Percentiles rank a stretch among this genome's conserved stretches.
Evolutionary conservation across 2,888 invertebrate genomes (phyloP).

Genomic region (Mesodorylaimus sp.): DNA sequence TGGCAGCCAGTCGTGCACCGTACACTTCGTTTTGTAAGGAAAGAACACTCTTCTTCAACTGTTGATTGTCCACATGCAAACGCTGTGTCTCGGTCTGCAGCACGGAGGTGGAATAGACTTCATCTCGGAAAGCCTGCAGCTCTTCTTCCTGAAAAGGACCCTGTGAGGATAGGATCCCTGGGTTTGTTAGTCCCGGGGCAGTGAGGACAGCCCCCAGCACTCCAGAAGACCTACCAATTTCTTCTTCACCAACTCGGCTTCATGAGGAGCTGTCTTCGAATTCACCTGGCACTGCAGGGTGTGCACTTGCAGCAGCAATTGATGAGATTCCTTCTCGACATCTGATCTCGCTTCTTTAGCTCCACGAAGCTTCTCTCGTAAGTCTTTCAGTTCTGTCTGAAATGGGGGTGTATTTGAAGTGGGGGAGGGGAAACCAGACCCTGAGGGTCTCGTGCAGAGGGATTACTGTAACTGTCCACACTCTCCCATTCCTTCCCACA

Average conservation of each 20-base stretch:
- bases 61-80: slow-evolving; percentile 47
- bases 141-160: slow-evolving; percentile 37
- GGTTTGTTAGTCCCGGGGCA: too few species aligned
- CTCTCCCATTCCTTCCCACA: too few species aligned
- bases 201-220: too few species aligned
- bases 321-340: slow-evolving; percentile 45
- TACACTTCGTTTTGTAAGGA: slow-evolving; percentile 61
- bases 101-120: slow-evolving; percentile 19
- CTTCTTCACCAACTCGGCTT: slow-evolving; percentile 38
- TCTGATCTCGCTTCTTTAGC: slow-evolving; percentile 45
- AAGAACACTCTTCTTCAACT: slow-evolving; percentile 50
- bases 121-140: slow-evolving; percentile 27
- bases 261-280: slow-evolving; percentile 31
- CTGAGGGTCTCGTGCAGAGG: too few species aligned
- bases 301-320: slow-evolving; percentile 41
- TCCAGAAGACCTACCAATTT: slow-evolving; percentile 38
- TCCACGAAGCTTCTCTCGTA: slow-evolving; percentile 53
- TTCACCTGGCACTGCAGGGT: slow-evolving; percentile 28
- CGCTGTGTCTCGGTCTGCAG: slow-evolving; percentile 16
- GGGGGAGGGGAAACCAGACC: too few species aligned
- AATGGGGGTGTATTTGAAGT: too few species aligned
- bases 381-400: slow-evolving; percentile 56
- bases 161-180: too few species aligned
- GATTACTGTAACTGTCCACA: too few species aligned
- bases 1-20: slow-evolving; percentile 62